Evolutionary conservation across 2,888 invertebrate genomes (phyloP), one percentile per base, ranked within the genome.

Genomic region (Achlya flavicornis): DNA sequence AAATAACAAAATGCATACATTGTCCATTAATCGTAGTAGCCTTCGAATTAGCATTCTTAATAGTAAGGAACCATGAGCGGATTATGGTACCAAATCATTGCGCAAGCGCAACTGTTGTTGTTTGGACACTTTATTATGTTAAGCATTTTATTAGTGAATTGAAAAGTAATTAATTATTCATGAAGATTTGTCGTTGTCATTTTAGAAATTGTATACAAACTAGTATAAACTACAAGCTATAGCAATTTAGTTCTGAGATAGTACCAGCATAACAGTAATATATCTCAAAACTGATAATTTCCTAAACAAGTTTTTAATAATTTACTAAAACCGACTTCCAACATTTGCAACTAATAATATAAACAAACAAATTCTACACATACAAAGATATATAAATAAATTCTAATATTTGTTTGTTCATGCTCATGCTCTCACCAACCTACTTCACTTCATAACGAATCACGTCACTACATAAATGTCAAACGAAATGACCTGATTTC

Each of bases 11-110:
- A 65, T 63, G 68, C 58, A 67, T 61, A 58, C 46, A 65, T 63
- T 53, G 11, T 63, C 63, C 60, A 66, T 66, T 67, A 68, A 75
- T 70, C 69, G 62, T 59, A 26, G 63, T 68, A 69, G 66, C 75
- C 70, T 75, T 75, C 70, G 58, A 32, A 63, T 58, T 70, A 63
- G 65, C 66, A 74, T 76, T 67, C 72, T 72, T 68, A 67, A 71
- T 73, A 67, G 62, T 64, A 57, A 14, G 26, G 41, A 19, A 26
- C 41, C 59, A 59, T 43, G 59, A 61, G 48, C 59, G 60, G 61
- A 68, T 62, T 48, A 68, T 19, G 10, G 16, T 19, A 67, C 70
- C 62, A 59, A 62, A 67, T 71, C 61, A 64, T 62, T 65, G 67
- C 12, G 26, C 8, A 8, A 35, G 5, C 67, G 67, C 65, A 71